Conservation (phyloP, 1,140 invertebrate genomes). For the Polyergus mexicanus region DNA sequence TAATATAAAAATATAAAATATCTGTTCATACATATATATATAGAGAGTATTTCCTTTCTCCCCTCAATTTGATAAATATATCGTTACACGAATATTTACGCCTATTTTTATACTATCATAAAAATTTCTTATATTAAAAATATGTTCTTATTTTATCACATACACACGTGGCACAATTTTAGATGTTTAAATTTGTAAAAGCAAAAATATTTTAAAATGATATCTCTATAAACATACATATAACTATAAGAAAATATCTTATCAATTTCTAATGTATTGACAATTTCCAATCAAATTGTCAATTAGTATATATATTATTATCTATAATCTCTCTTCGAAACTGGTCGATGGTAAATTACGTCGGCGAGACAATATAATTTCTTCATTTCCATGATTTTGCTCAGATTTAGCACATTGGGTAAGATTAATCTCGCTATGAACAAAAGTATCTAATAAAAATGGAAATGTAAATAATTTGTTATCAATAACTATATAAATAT, state of each 20-base stretch:
- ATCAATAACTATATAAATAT: neutral
- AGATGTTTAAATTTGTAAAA: neutral
- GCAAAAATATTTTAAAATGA: neutral
- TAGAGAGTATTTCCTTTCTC: neutral
- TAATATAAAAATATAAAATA: conserved; percentile 22
- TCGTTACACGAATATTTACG: conserved; percentile 2
- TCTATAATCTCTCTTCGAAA: conserved; percentile 7
- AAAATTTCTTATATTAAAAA: conserved; percentile 28
- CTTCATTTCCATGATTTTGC: neutral
- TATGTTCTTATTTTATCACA: conserved; percentile 4
- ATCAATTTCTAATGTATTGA: neutral
- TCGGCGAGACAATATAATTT: conserved; percentile 7
- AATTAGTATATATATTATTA: neutral
- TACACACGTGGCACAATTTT: neutral
- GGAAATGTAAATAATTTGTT: conserved; percentile 10
- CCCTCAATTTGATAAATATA: neutral
- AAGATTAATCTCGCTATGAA: neutral
- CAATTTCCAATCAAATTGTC: neutral
- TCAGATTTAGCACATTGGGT: neutral
- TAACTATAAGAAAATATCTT: neutral
- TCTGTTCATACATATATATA: neutral
- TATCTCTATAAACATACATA: conserved; percentile 15
- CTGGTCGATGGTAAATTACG: conserved; percentile 44
- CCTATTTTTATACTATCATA: neutral
- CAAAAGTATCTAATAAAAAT: neutral